Percentiles rank a stretch among this genome's conserved stretches.
phyloP scores from a whole-genome alignment of 1,140 invertebrate genomes.

The Mya arenaria region DNA sequence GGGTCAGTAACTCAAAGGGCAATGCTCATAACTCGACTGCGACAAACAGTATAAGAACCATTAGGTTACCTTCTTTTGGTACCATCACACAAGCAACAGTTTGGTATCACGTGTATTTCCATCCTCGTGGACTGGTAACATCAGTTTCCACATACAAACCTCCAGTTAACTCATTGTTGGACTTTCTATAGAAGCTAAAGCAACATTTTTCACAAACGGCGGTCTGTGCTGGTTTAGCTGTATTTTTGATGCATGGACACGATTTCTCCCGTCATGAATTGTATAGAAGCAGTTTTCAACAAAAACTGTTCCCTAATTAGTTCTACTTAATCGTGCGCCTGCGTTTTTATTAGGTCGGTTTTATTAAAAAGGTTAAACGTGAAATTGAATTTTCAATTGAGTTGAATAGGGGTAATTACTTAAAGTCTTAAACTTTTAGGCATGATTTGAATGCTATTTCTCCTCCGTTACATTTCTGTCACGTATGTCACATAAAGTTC shows the following conservation, averaged over 20 bases:
- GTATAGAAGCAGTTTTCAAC: not conserved
- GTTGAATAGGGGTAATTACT: not conserved
- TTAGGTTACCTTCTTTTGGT: too few species aligned
- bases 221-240: not conserved
- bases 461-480: not conserved
- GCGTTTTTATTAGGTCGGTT: not conserved
- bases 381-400: not conserved
- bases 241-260: not conserved
- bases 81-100: too few species aligned
- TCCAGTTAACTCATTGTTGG: not conserved
- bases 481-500: not conserved
- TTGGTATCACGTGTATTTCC: too few species aligned
- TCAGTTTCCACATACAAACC: not conserved
- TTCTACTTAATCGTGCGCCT: not conserved
- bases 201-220: not conserved
- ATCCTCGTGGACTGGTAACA: too few species aligned
- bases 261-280: not conserved
- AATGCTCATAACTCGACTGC: too few species aligned
- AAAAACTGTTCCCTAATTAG: not conserved
- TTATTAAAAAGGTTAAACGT: not conserved
- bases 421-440: not conserved
- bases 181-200: not conserved
- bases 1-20: too few species aligned
- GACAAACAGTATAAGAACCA: too few species aligned
- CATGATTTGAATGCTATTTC: not conserved